Evolutionary conservation across 2,113 vertebrate species (phyloP), one percentile per base, ranked within the genome.

Genomic region (Myotis lucifugus): DNA sequence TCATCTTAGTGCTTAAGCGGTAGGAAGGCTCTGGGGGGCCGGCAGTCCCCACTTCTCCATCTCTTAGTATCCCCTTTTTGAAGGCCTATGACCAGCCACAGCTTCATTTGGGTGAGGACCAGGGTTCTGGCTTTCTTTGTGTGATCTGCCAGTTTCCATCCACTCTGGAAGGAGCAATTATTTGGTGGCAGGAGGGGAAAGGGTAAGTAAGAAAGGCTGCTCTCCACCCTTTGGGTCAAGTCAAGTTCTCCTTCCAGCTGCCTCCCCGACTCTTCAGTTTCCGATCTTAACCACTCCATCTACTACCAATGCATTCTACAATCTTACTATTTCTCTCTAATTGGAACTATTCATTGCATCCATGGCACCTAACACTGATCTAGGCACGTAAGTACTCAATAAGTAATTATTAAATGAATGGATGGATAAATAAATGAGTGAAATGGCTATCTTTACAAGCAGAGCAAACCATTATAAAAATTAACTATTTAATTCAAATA

Each of bases 1-100:
- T 94, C 92, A 74, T 95, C 89, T 96, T 97, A 97, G 97, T 97
- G 97, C 96, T 94, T 95, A 95, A 42, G 74, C 78, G 86, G 85
- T 61, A 50, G 82, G 72, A 88, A 95, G 87, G 81, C 0, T 61
- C 93, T 91, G 78, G 86, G 86, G 84, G 59, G 56, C 83, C 37
- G 83, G 74, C 4, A 79, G 61, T 85, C 32, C 66, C 94, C 52
- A 48, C n/a, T 92, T 93, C 64, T 92, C 73, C 9, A 12, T 86
- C 67, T 95, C 27, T 64, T 90, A 54, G 67, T 88, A 10, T 89
- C 77, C 82, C 88, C 77, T 93, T 94, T 74, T 83, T 88, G 77
- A 84, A 5, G 14, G 82, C 61, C 72, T 92, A 21, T 5, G 23
- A 48, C 72, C 61, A 94, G 93, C 88, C 81, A 85, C 72, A 96